These are phyloP conservation scores for Pentalonia nigronervosa DNA, from an alignment of 1,140 invertebrate genomes.

Conservation along the genomic window DNA sequence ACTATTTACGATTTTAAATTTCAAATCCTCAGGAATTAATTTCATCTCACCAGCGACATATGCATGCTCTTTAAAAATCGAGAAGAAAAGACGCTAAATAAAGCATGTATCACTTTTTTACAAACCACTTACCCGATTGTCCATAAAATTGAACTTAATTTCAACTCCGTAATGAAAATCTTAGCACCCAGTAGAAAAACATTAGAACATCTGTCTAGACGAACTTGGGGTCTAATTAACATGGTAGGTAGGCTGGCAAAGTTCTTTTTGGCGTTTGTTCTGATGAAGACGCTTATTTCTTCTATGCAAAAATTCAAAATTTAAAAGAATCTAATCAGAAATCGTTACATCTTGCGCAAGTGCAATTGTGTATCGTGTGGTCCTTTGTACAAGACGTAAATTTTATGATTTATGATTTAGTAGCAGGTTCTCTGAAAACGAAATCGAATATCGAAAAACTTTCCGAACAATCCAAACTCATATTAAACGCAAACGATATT, in stretches of 20 bases:
- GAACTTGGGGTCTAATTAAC: too few species aligned
- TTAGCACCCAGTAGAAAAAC: neutral
- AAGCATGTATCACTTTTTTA: neutral
- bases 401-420: neutral
- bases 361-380: neutral
- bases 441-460: neutral
- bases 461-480: neutral
- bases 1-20: neutral
- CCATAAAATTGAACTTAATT: neutral
- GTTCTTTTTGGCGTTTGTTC: too few species aligned
- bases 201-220: too few species aligned
- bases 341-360: neutral
- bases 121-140: neutral
- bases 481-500: neutral
- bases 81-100: neutral
- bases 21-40: neutral
- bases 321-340: too few species aligned
- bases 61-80: neutral
- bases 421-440: neutral
- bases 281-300: too few species aligned
- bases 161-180: neutral
- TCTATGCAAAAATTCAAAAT: too few species aligned
- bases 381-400: neutral
- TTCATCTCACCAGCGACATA: neutral
- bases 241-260: too few species aligned